Evolutionary conservation across 2,113 vertebrate genomes (phyloP).

Genomic region (Coptodon rendalli): DNA sequence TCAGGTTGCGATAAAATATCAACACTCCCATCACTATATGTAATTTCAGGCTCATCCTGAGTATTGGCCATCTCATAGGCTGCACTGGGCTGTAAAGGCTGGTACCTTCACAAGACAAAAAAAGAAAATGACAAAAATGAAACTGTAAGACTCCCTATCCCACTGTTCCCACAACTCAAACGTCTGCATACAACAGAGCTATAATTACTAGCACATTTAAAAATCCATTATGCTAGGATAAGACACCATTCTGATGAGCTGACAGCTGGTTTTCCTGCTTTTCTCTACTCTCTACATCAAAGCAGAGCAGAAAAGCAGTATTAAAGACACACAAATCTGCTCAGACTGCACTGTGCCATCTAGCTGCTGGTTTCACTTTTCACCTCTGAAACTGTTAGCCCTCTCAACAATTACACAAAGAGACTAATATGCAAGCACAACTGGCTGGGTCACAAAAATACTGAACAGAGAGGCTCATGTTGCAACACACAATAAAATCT

Average conservation of each 20-base stretch:
- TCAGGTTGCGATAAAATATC: constrained; percentile 73
- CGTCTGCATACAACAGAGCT: neutral
- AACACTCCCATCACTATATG: constrained; percentile 72
- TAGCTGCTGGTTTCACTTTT: neutral
- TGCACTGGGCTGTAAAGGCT: constrained; percentile 81
- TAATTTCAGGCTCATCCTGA: constrained; percentile 75
- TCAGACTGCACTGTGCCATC: neutral
- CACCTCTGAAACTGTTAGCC: neutral
- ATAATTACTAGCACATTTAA: neutral
- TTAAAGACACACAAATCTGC: neutral
- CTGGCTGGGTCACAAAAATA: neutral
- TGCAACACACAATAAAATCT: neutral
- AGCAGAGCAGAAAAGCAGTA: neutral
- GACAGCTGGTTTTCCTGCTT: neutral
- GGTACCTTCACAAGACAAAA: constrained; percentile 74
- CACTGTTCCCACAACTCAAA: neutral
- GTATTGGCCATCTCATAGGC: constrained; percentile 86
- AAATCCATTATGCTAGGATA: neutral
- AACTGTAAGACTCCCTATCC: accelerated
- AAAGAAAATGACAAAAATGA: neutral
- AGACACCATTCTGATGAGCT: neutral
- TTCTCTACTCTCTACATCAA: neutral
- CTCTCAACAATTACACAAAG: neutral
- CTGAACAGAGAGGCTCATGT: neutral
- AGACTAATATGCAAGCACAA: neutral